These are phyloP conservation scores for Pangasius larnaudii DNA, from an alignment of 2,797 vertebrate species.

Conservation along the genomic window DNA sequence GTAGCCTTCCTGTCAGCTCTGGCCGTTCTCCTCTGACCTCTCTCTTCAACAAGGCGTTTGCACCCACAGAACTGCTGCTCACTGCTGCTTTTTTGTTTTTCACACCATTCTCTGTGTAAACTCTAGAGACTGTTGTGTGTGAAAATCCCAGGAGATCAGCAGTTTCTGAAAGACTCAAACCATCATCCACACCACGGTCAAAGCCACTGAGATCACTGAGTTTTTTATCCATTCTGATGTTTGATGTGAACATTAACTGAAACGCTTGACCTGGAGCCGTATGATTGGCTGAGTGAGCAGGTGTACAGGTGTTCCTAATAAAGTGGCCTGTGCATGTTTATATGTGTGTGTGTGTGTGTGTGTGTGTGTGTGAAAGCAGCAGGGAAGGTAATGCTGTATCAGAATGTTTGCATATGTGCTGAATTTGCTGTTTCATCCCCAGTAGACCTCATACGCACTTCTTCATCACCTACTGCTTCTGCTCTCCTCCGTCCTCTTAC, in stretches of 20 bases:
- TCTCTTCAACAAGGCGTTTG: background rate
- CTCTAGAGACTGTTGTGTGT: background rate
- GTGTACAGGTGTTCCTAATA: background rate
- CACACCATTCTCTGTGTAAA: background rate
- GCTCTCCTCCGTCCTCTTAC: constrained; percentile 11
- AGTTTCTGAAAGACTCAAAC: background rate
- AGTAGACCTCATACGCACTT: constrained; percentile 65
- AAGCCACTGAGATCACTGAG: background rate
- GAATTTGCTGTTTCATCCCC: constrained; percentile 69
- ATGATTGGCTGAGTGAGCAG: background rate
- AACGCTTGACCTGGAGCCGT: background rate
- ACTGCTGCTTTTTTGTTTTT: background rate
- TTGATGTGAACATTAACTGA: background rate
- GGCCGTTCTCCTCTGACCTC: background rate
- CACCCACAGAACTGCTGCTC: no score
- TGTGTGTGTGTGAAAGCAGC: background rate
- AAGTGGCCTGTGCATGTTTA: background rate
- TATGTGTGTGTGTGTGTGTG: background rate
- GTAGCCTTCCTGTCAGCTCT: background rate
- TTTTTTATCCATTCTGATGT: background rate
- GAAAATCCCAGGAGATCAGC: background rate
- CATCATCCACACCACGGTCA: background rate
- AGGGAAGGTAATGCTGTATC: constrained; percentile 40
- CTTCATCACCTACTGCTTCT: constrained; percentile 50
- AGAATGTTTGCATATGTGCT: constrained; percentile 79